Conservation (phyloP, 1,140 invertebrate species). For the Whitmania pigra region DNA sequence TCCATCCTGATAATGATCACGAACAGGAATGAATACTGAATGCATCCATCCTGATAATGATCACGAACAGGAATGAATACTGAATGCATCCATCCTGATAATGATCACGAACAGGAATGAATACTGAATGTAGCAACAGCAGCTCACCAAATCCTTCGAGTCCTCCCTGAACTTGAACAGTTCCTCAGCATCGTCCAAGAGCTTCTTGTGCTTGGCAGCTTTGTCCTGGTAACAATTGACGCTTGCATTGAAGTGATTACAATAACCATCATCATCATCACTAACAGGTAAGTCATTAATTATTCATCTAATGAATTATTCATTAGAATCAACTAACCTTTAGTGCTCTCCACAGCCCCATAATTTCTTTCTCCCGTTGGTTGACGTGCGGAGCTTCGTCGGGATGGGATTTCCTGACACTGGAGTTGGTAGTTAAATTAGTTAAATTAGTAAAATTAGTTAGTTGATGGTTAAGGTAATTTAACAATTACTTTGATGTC, state of each 20-base stretch:
- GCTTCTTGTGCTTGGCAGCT: slow-evolving; percentile 55
- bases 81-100: not conserved
- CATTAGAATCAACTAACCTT: slow-evolving; percentile 36
- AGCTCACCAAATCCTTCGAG: slow-evolving; percentile 56
- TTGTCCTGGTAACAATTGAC: slow-evolving; percentile 49
- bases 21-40: too few relatives aligned
- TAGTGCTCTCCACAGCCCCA: slow-evolving; percentile 73
- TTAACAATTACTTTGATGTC: too few relatives aligned
- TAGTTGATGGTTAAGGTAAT: not conserved
- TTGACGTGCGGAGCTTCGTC: slow-evolving; percentile 74
- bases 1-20: too few relatives aligned
- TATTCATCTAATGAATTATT: not conserved
- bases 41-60: too few relatives aligned
- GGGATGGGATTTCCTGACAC: slow-evolving; percentile 78
- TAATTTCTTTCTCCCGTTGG: slow-evolving; percentile 66
- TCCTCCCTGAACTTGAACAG: slow-evolving; percentile 83
- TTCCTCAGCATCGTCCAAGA: slow-evolving; percentile 78
- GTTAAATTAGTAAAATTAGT: not conserved
- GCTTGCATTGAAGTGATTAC: not conserved
- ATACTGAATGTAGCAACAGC: too few relatives aligned
- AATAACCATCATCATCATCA: not conserved
- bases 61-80: too few relatives aligned
- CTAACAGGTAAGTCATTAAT: not conserved
- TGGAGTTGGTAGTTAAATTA: slow-evolving; percentile 21
- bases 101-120: too few relatives aligned